Percentiles rank a stretch among this genome's conserved stretches.
These are phyloP conservation scores for Sesamia nonagrioides DNA, from an alignment of 1,140 invertebrate species.

Conservation along the genomic window DNA sequence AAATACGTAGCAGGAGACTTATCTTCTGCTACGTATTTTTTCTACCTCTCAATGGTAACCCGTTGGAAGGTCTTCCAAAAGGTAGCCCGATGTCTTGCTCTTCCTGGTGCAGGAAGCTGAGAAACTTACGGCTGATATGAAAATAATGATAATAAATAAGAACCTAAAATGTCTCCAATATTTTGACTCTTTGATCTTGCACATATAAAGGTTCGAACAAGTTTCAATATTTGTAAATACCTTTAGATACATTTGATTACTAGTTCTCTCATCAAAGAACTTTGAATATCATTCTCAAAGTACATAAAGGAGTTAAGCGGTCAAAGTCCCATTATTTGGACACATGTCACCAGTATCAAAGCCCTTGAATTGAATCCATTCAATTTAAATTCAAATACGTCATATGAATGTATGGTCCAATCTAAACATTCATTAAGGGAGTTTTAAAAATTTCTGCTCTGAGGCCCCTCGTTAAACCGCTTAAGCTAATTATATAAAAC, in stretches of 20 bases:
- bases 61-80: too few relatives aligned
- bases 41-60: too few relatives aligned
- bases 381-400: constrained; percentile 83
- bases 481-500: constrained; percentile 84
- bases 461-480: constrained; percentile 75
- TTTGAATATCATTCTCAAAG: constrained; percentile 47
- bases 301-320: constrained; percentile 53
- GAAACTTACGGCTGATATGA: too few relatives aligned
- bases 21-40: too few relatives aligned
- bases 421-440: constrained; percentile 84
- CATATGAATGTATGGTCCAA: constrained; percentile 77
- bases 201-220: too few relatives aligned
- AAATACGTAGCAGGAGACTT: too few relatives aligned
- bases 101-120: too few relatives aligned
- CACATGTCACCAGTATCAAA: constrained; percentile 79
- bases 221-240: too few relatives aligned
- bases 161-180: too few relatives aligned
- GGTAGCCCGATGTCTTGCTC: too few relatives aligned
- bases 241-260: neutral
- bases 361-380: constrained; percentile 56
- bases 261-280: constrained; percentile 42
- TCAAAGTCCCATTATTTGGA: constrained; percentile 69
- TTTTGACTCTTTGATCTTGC: too few relatives aligned
- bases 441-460: constrained; percentile 76
- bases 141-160: too few relatives aligned